Evolutionary conservation across 2,113 vertebrate species (phyloP).

Genomic region (Platichthys flesus): DNA sequence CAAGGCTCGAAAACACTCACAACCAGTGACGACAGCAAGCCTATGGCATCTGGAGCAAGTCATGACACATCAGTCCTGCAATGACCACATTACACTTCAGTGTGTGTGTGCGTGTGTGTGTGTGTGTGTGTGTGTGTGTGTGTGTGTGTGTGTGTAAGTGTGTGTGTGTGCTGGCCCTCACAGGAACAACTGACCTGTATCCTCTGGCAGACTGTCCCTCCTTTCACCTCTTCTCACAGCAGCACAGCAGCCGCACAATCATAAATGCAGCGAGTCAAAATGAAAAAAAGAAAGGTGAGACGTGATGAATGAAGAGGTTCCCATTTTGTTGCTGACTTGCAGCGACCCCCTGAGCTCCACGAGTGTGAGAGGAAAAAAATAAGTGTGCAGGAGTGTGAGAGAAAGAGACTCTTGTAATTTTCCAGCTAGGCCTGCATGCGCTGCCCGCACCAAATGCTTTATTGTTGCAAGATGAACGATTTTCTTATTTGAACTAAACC

Average conservation of each 20-base stretch:
- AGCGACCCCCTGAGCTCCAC: conserved; percentile 67
- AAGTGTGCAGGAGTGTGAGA: conserved; percentile 27
- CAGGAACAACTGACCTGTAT: conserved; percentile 89
- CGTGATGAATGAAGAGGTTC: conserved; percentile 68
- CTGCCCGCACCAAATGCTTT: conserved; percentile 92
- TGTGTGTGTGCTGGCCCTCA: conserved; percentile 62
- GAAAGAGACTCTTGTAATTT: conserved; percentile 78
- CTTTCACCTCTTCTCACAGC: conserved; percentile 82
- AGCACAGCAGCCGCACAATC: conserved; percentile 49
- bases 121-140: conserved; percentile 15
- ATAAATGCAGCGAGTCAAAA: conserved; percentile 60
- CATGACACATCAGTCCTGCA: conserved; percentile 74
- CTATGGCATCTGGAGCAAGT: conserved; percentile 71
- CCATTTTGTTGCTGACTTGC: conserved; percentile 74
- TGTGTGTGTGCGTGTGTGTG: conserved; percentile 5
- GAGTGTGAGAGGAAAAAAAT: conserved; percentile 46
- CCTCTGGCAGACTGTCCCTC: conserved; percentile 84
- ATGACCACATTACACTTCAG: conserved; percentile 50
- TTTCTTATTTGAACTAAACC: conserved; percentile 75
- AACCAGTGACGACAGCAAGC: conserved; percentile 57
- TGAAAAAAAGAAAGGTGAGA: conserved; percentile 42
- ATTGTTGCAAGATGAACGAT: conserved; percentile 91
- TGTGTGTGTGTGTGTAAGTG: conserved; percentile 19
- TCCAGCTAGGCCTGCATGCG: conserved; percentile 86
- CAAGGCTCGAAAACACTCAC: conserved; percentile 39